A percentile compares a stretch with the other conserved stretches of the same genome.
These are phyloP conservation scores for Hyperopisus bebe DNA, from an alignment of 2,113 vertebrate genomes.

Conservation along the genomic window DNA sequence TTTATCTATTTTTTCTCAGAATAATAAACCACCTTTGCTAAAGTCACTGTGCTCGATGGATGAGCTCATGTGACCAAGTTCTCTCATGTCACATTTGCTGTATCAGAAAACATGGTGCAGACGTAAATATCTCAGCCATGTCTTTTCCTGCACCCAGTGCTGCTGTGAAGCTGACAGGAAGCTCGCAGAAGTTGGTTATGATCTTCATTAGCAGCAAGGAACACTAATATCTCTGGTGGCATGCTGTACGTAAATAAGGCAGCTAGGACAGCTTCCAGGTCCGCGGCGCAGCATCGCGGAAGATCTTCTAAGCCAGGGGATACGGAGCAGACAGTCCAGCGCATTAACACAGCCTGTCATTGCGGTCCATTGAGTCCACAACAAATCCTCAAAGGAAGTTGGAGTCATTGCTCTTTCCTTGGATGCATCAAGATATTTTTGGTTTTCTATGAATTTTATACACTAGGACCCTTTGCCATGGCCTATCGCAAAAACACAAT, in stretches of 20 bases:
- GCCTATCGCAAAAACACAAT: not conserved
- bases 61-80: not conserved
- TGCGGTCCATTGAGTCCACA: not conserved
- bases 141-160: not conserved
- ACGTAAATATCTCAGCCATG: not conserved
- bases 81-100: not conserved
- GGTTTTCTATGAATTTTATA: not conserved
- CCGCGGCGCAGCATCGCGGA: constrained; percentile 26
- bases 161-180: constrained; percentile 42
- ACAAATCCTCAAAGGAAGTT: not conserved
- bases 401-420: not conserved
- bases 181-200: constrained; percentile 35
- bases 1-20: not conserved
- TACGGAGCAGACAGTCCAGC: not conserved
- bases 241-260: constrained; percentile 55
- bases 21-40: not conserved
- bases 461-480: not conserved
- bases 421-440: not conserved
- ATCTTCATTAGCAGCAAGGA: constrained; percentile 46
- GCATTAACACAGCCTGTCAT: not conserved
- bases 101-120: not conserved
- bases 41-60: not conserved
- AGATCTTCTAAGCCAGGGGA: not conserved
- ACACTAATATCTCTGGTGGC: constrained; percentile 40
- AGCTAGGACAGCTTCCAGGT: constrained; percentile 17